Conservation (phyloP, 2,797 vertebrate genomes). For the Lophotriccus pileatus region DNA sequence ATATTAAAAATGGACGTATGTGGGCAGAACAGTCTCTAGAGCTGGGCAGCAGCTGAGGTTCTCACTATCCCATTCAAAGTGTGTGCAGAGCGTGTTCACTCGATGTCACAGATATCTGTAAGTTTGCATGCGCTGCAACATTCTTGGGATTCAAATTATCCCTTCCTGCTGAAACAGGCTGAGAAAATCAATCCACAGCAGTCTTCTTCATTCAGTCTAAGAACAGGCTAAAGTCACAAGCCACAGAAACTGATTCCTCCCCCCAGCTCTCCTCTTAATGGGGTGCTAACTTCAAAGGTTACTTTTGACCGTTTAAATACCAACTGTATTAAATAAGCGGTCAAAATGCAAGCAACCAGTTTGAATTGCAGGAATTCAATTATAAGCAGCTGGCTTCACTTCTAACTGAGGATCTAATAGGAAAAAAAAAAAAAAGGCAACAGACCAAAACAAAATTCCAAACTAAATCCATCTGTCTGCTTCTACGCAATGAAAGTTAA, state of each 20-base stretch:
- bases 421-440: neutral
- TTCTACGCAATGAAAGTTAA: neutral
- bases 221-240: neutral
- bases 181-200: neutral
- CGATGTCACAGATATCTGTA: neutral
- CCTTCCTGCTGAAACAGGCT: neutral
- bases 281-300: constrained; percentile 32
- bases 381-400: constrained; percentile 43
- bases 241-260: neutral
- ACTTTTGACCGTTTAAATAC: neutral
- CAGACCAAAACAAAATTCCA: constrained; percentile 63
- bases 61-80: neutral
- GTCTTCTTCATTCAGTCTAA: neutral
- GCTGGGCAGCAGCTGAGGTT: neutral
- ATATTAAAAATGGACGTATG: neutral
- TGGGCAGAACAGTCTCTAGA: neutral
- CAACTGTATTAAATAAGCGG: neutral
- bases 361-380: constrained; percentile 24
- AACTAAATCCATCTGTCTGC: constrained; percentile 60
- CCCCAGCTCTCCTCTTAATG: neutral
- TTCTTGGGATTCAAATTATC: neutral
- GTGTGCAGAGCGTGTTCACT: neutral
- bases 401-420: constrained; percentile 7
- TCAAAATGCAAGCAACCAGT: neutral
- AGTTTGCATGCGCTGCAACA: neutral